These are phyloP conservation scores for Fragum fragum DNA, from an alignment of 2,888 invertebrate genomes.

Conservation along the genomic window DNA sequence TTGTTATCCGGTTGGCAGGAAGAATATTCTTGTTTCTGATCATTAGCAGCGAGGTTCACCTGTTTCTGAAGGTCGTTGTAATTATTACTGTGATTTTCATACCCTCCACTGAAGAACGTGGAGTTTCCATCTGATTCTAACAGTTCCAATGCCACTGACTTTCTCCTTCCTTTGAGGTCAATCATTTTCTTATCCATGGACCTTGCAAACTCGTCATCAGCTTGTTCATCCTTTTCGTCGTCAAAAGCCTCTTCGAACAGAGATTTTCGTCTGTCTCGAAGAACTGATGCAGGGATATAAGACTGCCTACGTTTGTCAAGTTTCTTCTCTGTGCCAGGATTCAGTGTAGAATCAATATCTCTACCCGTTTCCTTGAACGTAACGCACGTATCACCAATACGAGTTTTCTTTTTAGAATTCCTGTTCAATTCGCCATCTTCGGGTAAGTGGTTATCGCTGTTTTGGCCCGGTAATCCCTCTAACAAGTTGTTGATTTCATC, in stretches of 20 bases:
- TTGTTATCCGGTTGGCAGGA: neutral
- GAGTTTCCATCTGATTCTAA: neutral
- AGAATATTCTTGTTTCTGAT: neutral
- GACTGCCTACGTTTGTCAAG: neutral
- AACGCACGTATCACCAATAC: neutral
- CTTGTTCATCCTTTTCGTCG: slow-evolving; percentile 16
- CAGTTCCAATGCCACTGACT: slow-evolving; percentile 32
- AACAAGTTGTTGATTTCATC: neutral
- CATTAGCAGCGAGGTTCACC: neutral
- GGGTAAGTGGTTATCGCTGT: too few species aligned
- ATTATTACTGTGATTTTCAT: neutral
- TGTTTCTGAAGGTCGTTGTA: neutral
- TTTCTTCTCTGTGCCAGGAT: neutral
- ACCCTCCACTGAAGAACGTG: neutral
- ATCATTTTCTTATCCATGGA: slow-evolving; percentile 5
- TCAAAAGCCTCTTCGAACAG: slow-evolving; percentile 44
- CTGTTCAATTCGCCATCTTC: neutral
- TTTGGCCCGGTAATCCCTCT: neutral
- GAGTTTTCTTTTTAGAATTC: neutral
- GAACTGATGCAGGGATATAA: slow-evolving; percentile 13
- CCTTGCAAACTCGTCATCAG: slow-evolving; percentile 27
- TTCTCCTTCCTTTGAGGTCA: slow-evolving; percentile 11
- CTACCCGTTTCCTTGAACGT: neutral
- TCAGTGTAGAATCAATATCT: neutral
- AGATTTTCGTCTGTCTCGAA: slow-evolving; percentile 40